These are phyloP conservation scores for Clepsis dumicolana DNA, from an alignment of 2,888 invertebrate genomes.

Conservation along the genomic window DNA sequence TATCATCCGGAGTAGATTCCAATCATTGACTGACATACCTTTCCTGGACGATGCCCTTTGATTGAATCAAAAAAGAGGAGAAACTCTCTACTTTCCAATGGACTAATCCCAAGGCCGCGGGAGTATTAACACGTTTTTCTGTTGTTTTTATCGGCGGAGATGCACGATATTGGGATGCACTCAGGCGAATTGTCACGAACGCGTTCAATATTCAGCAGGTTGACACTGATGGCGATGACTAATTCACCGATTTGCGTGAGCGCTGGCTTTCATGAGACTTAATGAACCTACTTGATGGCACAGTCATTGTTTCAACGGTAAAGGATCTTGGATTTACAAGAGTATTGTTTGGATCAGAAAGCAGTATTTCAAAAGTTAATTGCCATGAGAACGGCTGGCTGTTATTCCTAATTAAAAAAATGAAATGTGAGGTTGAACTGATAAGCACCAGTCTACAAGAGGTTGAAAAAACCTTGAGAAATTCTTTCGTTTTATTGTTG, in stretches of 20 bases:
- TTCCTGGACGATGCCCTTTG: slow-evolving; percentile 56
- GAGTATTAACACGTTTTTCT: slow-evolving; percentile 30
- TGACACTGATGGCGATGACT: slow-evolving; percentile 6
- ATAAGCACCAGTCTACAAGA: slow-evolving; percentile 55
- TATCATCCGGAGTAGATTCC: slow-evolving; percentile 49
- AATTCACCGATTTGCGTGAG: not conserved
- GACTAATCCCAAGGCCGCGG: slow-evolving; percentile 36
- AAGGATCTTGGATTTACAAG: slow-evolving; percentile 43
- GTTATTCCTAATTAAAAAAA: slow-evolving; percentile 53
- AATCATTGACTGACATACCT: slow-evolving; percentile 51
- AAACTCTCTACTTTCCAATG: slow-evolving; percentile 37
- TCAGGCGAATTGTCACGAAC: slow-evolving; percentile 41
- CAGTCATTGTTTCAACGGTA: slow-evolving; percentile 42
- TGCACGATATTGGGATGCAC: slow-evolving; percentile 30
- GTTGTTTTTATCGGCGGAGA: slow-evolving; percentile 8
- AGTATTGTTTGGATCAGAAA: slow-evolving; percentile 41
- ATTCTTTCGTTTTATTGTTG: slow-evolving; percentile 52
- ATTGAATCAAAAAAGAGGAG: slow-evolving; percentile 45
- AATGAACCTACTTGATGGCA: slow-evolving; percentile 16
- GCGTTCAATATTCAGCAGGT: slow-evolving; percentile 31
- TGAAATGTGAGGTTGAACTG: slow-evolving; percentile 45
- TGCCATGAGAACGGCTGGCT: slow-evolving; percentile 55
- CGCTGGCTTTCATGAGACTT: slow-evolving; percentile 9
- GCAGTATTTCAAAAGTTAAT: slow-evolving; percentile 41
- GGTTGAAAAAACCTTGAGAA: slow-evolving; percentile 65